phyloP scores from a whole-genome alignment of 2,888 invertebrate species.

The Eupelmus urozonus region DNA sequence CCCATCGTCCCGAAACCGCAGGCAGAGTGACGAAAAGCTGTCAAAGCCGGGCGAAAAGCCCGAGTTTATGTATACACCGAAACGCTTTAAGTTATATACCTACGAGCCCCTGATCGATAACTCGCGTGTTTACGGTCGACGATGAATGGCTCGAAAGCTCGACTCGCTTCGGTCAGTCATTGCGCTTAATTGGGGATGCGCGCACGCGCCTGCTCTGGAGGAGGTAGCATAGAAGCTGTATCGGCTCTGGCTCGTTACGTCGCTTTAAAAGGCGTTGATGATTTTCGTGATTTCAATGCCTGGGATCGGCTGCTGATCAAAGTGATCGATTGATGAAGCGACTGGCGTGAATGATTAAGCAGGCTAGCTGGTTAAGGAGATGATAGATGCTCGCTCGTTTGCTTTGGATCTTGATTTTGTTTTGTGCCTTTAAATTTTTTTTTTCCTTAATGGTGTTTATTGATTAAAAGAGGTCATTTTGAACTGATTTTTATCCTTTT shows the following conservation, averaged over 20 bases:
- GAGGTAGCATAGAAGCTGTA: not conserved
- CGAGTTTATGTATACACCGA: not conserved
- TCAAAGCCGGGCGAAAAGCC: not conserved
- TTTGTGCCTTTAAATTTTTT: no score
- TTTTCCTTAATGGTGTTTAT: no score
- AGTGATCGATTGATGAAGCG: no score
- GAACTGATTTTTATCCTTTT: no score
- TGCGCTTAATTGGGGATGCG: constrained; percentile 69
- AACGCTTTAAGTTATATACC: constrained; percentile 63
- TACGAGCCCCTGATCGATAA: constrained; percentile 64
- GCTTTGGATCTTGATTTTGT: no score
- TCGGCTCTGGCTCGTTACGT: not conserved
- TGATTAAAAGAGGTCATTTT: no score
- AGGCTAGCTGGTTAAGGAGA: no score
- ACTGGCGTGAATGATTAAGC: no score
- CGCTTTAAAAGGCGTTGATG: constrained; percentile 4
- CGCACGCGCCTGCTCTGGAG: not conserved
- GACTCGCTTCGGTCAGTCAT: constrained; percentile 68
- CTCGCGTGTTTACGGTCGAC: constrained; percentile 57
- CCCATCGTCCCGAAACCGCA: no score
- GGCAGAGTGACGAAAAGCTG: constrained; percentile 8
- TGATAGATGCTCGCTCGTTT: no score
- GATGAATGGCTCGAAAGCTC: constrained; percentile 60
- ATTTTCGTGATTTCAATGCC: constrained; percentile 18
- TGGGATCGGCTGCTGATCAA: no score